Percentiles rank a stretch among this genome's conserved stretches.
phyloP scores from a whole-genome alignment of 2,113 vertebrate species.

The Anarrhichthys ocellatus region DNA sequence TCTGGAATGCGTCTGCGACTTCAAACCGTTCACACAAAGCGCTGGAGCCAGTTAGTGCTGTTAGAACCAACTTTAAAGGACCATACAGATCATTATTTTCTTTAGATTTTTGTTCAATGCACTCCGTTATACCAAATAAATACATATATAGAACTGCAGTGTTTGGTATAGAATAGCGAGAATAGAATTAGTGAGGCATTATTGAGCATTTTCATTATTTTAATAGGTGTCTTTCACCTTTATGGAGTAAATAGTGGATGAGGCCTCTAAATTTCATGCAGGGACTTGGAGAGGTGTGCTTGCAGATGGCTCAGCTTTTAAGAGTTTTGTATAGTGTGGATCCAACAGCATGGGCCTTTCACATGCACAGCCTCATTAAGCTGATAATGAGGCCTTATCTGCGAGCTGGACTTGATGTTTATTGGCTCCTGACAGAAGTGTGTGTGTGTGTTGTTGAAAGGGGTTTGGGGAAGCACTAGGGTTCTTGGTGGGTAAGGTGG shows the following conservation, averaged over 20 bases:
- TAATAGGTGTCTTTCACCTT: neutral
- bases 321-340: too few species aligned
- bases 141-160: neutral
- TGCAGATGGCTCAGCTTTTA: too few species aligned
- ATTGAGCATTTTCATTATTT: neutral
- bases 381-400: slow-evolving; percentile 10
- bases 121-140: neutral
- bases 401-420: slow-evolving; percentile 23
- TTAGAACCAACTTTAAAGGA: neutral
- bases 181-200: neutral
- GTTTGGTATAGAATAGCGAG: neutral
- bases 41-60: neutral
- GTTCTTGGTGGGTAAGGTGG: neutral
- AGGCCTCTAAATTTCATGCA: neutral
- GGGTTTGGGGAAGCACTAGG: neutral
- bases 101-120: neutral
- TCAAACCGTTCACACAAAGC: too few species aligned
- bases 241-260: neutral
- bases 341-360: neutral
- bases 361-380: neutral
- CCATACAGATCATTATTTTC: neutral
- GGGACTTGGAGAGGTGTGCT: neutral
- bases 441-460: neutral
- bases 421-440: slow-evolving; percentile 16
- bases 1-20: neutral